Evolutionary conservation across 35 echinoderm and acorn worm species (phyloP), one percentile per base, ranked within the genome.

Genomic region (Anneissia japonica): DNA sequence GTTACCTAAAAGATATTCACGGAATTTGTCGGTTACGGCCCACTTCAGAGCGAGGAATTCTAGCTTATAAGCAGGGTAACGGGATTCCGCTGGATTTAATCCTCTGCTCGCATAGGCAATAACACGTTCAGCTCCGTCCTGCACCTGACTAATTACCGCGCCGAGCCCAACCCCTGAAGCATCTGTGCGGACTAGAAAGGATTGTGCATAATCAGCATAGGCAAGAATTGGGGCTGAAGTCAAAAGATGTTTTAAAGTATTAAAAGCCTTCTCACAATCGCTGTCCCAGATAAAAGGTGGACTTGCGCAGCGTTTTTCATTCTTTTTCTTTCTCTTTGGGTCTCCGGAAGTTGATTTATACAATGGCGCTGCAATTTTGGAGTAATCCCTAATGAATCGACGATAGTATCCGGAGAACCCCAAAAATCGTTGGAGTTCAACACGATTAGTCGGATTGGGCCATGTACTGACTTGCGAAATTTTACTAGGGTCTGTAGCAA

Each of bases 1-100:
- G n/a, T 86, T 87, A 0, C 90, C 90, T 46, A 87, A 91, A 4
- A 87, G 31, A 75, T 87, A 91, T 33, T 91, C 90, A 46, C 31
- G 4, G 39, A 91, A 87, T 37, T 91, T 91, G 6, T 30, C 37
- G 14, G 89, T 91, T 26, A 79, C 90, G 0, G 84, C 76, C 90
- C 84, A 91, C 6, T 91, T 76, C 29, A 87, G 39, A 34, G 46
- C 39, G 2, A 88, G 75, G 34, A 91, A 87, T 40, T 91, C 89
- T 14, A 87, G 56, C 36, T 91, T 91, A 46, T 86, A 36, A 0
- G 72, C 75, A 26, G 35, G 17, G 13, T 75, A 75, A 9, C 74
- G 26, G 26, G 74, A 30, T 75, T 75, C 74, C 4, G 74, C 4
- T 9, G 74, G 74, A 9, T 4, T 28, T 75, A 75, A 75, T 5